Evolutionary conservation across 1,140 invertebrate species (phyloP), one percentile per base, ranked within the genome.

Genomic region (Drosophila lini): DNA sequence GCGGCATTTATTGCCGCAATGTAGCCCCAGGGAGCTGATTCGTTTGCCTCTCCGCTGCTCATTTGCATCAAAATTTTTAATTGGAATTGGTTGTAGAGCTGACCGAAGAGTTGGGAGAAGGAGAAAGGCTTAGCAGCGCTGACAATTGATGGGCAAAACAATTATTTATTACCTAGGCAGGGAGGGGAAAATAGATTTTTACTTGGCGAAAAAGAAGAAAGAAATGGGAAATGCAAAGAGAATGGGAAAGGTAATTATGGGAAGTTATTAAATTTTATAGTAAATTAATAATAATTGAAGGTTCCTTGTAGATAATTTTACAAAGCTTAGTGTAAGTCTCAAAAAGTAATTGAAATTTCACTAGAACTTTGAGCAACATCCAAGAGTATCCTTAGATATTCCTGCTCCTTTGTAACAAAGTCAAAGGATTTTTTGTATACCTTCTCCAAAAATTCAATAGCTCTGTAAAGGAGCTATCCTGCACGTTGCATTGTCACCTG

Each of bases 61-160:
- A 86, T 86, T 86, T 86, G 84, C 83, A 86, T 85, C 82, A 86
- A 81, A 70, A 83, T 83, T 86, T 86, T 88, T 86, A 86, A 86
- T 88, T 86, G 82, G 82, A 86, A 88, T 88, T 76, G 83, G 56
- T 52, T 47, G 31, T 65, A 58, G 56, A 69, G 44, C 41, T 60
- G 38, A 34, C 10, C 47, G 38, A 6, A 13, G 28, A 16, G 11
- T 22, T 41, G 25, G 38, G 38, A 15, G n/a, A 16, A 13, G 16
- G 11, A 9, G 7, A 15, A 45, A 19, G 47, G 55, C 38, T 44
- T 67, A 53, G 52, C 60, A 47, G 5, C 5, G 25, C 40, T 32
- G 42, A 47, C 38, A 45, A 59, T 60, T 67, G 61, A 59, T 47
- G 64, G 45, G 28, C 25, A 68, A 45, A 57, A 47, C 64, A 68